Conservation (phyloP, 1,140 invertebrate species). For the Drosophila sechellia region DNA sequence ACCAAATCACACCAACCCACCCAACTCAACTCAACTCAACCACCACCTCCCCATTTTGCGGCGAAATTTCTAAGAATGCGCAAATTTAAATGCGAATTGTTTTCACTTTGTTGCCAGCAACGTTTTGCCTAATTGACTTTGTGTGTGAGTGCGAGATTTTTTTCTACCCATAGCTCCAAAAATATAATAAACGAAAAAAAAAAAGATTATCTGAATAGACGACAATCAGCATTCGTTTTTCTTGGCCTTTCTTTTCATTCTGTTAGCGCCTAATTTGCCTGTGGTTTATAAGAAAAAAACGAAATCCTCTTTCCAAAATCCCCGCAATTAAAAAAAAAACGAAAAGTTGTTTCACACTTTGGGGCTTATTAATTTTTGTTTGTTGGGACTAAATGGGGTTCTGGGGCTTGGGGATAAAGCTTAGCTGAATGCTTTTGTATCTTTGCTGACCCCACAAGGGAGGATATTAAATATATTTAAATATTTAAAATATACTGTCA, state of each 20-base stretch:
- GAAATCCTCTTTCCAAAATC: conserved; percentile 23
- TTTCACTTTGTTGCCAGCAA: conserved; percentile 74
- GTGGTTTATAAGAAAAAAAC: conserved; percentile 56
- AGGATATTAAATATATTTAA: background rate
- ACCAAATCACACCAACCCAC: background rate
- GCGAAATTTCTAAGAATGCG: conserved; percentile 69
- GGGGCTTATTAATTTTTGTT: conserved; percentile 69
- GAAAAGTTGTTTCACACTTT: conserved; percentile 56
- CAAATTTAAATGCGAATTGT: conserved; percentile 82
- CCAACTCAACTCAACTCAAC: background rate
- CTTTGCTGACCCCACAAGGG: conserved; percentile 14
- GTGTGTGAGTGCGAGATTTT: conserved; percentile 20
- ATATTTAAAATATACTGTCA: background rate
- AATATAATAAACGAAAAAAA: conserved; percentile 50
- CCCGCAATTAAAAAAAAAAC: conserved; percentile 45
- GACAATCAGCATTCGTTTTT: conserved; percentile 73
- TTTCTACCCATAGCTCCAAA: conserved; percentile 15
- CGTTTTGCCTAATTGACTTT: conserved; percentile 81
- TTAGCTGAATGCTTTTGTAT: background rate
- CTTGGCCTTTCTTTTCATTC: conserved; percentile 56
- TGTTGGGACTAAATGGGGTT: conserved; percentile 35
- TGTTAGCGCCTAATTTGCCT: conserved; percentile 75
- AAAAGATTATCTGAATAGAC: conserved; percentile 64
- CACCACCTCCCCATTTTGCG: conserved; percentile 8
- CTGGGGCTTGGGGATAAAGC: conserved; percentile 3